A percentile compares a stretch with the other conserved stretches of the same genome.
phyloP scores from a whole-genome alignment of 2,888 invertebrate species.

The Pachycephus smyrnensis region DNA sequence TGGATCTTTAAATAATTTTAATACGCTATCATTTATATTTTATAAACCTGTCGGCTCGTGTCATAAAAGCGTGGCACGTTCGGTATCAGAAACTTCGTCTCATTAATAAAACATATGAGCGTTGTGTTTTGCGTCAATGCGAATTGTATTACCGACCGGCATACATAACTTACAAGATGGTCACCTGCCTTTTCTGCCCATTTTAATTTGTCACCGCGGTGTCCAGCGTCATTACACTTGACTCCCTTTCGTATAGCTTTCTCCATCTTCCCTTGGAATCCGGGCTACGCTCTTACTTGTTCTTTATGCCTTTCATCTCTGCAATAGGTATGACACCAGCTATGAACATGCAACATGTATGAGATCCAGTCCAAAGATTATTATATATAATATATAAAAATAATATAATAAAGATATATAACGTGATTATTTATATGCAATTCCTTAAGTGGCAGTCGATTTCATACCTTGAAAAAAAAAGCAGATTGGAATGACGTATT shows the following conservation, averaged over 20 bases:
- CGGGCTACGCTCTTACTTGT: background rate
- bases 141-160: slow-evolving; percentile 14
- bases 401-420: no score
- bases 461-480: background rate
- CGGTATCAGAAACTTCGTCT: slow-evolving; percentile 1
- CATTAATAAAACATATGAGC: slow-evolving; percentile 24
- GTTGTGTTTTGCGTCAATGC: slow-evolving; percentile 22
- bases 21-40: background rate
- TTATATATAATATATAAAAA: no score
- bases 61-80: background rate
- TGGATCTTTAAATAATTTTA: no score
- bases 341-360: background rate
- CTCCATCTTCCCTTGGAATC: background rate
- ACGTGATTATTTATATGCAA: background rate
- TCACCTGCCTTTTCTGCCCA: slow-evolving; percentile 20
- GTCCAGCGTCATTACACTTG: background rate
- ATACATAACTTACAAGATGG: background rate
- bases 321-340: background rate
- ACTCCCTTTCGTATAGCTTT: background rate
- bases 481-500: background rate
- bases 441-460: background rate
- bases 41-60: background rate
- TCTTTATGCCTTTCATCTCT: background rate
- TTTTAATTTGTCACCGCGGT: slow-evolving; percentile 46
- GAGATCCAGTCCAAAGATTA: background rate